Base-by-base conservation (phyloP, 2,797 vertebrate genomes). In the Tapera naevia region DNA sequence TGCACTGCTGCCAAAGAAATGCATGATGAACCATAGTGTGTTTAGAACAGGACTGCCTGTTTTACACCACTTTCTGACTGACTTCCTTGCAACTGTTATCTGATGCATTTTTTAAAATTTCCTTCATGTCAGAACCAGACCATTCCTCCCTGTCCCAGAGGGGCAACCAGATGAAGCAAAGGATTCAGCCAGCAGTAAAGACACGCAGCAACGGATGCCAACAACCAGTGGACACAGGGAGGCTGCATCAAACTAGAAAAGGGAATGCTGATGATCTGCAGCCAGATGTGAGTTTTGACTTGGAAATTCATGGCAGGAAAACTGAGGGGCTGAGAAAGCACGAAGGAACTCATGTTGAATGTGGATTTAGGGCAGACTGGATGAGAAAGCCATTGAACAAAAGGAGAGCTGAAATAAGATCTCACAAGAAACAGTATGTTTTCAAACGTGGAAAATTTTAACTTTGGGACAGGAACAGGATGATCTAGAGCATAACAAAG, bases 1-100 rank as follows among this genome's bases (percentile, higher is more conserved):
- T 28, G 43, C 39, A 19, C 43, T 70, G 83, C 66, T 95, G 94
- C 93, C 93, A 95, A 80, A 94, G 70, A 95, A 86, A 93, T 2
- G 28, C 70, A 60, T 4, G 60, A 93, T 81, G 74, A 91, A 90
- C 73, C 86, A 32, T 33, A 61, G 70, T 3, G 27, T 61, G 35
- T 81, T 94, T 79, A 79, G 66, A 91, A 81, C 19, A 81, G 51
- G 51, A 91, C 0, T 76, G 83, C 60, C 60, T 84, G 86, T 66
- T 94, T 94, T 84, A 67, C 71, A 96, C 64, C 80, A 79, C 51
- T 65, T 90, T 76, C 80, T 72, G 48, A 94, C 75, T 64, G 75
- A 80, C 75, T 81, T 76, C 50, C 66, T 73, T 80, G 70, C 83
- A 90, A 88, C 17, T 71, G 61, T 33, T 56, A 60, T 30, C 66